Evolutionary conservation across 2,888 invertebrate species (phyloP), one percentile per base, ranked within the genome.

Genomic region (Rotaria macrura): DNA sequence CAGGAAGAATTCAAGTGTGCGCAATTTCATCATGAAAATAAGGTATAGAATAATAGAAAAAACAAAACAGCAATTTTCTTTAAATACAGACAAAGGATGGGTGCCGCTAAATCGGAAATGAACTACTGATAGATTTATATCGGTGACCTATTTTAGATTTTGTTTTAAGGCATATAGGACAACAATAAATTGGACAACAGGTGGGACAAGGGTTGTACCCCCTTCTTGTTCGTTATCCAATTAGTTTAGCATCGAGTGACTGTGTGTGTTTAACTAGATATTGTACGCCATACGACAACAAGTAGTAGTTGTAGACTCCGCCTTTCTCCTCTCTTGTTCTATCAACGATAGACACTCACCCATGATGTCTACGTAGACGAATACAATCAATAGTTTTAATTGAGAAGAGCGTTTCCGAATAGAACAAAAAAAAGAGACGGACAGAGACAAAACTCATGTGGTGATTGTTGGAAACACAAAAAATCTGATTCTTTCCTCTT

Each of bases 161-260:
- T 65, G 34, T 65, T 65, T 65, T 34, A 34, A 65, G 20, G 65
- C 20, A 65, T 65, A 65, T 6, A 14, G n/a, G 38, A 65, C 34
- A 65, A 65, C 65, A 65, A 34, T 20, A 65, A 65, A 34, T 65
- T 65, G 14, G 55, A 57, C 55, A 57, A 57, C 55, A 57, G 55
- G 55, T 57, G 55, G 55, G 55, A n/a, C 29, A n/a, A 57, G 55
- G 55, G 55, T 57, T 57, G 55, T n/a, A 57, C 55, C 55, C 55
- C 55, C 55, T 57, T 57, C 55, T 57, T 57, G 72, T 72, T 72
- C 72, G 72, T 72, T 72, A 72, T 72, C 72, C 72, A 72, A 72
- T 72, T 72, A 72, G 72, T 72, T 38, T 72, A 57, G 55, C 55
- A 57, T 57, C 55, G 55, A 57, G 55, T 57, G 55, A 57, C 55